Evolutionary conservation across 2,113 vertebrate genomes (phyloP).

Genomic region (Columbina picui): DNA sequence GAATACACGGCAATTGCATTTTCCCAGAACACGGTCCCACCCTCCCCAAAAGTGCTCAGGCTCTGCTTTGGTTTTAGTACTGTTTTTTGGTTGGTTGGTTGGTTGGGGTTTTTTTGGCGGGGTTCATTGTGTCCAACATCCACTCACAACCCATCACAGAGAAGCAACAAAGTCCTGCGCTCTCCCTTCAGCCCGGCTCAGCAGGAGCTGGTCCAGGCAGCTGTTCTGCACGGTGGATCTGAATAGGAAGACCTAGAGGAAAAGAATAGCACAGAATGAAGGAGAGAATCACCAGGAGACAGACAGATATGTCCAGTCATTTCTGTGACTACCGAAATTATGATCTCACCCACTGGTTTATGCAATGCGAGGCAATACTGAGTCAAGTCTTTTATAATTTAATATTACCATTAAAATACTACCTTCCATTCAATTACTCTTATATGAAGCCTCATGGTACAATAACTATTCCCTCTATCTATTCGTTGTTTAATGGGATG

Average conservation of each 20-base stretch:
- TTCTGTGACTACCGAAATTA: background rate
- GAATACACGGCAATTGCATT: background rate
- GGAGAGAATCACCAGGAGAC: background rate
- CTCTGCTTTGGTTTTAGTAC: background rate
- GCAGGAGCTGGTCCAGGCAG: constrained; percentile 15
- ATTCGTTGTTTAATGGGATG: background rate
- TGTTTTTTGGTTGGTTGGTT: no score
- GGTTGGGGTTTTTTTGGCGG: no score
- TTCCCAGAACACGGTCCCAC: background rate
- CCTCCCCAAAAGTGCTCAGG: background rate
- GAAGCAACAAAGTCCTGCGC: background rate
- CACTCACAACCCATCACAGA: background rate
- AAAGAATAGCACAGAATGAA: background rate
- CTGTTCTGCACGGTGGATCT: constrained; percentile 21
- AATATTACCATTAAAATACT: background rate
- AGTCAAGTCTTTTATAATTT: background rate
- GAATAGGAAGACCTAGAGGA: constrained; percentile 13
- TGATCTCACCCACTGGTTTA: background rate
- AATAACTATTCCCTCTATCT: background rate
- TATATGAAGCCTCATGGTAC: background rate
- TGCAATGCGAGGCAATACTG: background rate
- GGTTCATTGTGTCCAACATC: background rate
- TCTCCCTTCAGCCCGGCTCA: background rate
- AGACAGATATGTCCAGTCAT: background rate
- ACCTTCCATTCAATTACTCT: background rate